Base-by-base conservation (phyloP, 92 coral and sea anemone genomes). In the Hydrozoanthus gracilis region DNA sequence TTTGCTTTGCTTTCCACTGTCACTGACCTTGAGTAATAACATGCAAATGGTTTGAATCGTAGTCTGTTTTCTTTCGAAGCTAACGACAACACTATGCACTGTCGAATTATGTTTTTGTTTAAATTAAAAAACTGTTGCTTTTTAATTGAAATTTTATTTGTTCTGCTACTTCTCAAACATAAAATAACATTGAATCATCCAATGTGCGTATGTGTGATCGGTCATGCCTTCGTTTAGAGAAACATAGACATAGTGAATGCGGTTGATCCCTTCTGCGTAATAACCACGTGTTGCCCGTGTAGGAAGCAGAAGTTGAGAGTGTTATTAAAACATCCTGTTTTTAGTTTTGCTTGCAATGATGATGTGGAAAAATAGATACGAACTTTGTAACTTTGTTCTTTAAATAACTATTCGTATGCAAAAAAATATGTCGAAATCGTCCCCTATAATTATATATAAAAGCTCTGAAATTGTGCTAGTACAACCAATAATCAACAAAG, bases 111-210 rank as follows among this genome's bases (percentile, higher is more conserved):
- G 68, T 61, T 61, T 61, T 61, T 61, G 68, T 61, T 14, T 61
- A 61, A 61, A 61, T 61, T 61, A 11, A 61, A 61, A 61, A 61
- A 61, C 68, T 61, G 68, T 61, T 61, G 68, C 12, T 61, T 61
- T 61, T 61, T 61, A 61, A 61, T 61, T 61, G 68, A 61, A 61
- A 61, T 61, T 61, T 61, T 61, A 61, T 61, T 61, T 61, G 68
- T 17, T 61, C 68, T 61, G 68, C 68, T 61, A 61, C 68, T 61
- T 61, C 68, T 61, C 68, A 61, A 61, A 61, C 68, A 61, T 20
- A 61, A 61, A 61, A 61, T 61, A 61, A 61, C 68, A 61, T 61
- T 61, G 68, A 61, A 61, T 61, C 68, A 61, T 17, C 68, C 68
- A 61, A 61, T 61, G 68, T 61, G 68, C 68, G 68, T 61, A 61